A percentile compares a stretch with the other conserved stretches of the same genome.
Conservation (phyloP, 2,113 vertebrate genomes). For the Ciconia boyciana region DNA sequence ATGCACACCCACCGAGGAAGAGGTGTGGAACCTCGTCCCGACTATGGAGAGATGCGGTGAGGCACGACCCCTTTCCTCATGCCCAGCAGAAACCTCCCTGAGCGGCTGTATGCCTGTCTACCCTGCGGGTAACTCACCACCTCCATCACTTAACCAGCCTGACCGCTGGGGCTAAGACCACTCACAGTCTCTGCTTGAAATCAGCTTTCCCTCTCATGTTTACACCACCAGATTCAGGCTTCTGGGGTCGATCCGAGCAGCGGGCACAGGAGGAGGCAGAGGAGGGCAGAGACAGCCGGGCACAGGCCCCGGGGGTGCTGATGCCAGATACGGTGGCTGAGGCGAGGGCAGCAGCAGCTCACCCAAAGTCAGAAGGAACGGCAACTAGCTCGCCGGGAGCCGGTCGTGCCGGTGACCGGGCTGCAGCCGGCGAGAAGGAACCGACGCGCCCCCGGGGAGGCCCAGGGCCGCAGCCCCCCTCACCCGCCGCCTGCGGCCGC, state of each 20-base stretch:
- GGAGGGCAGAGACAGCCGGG: not conserved
- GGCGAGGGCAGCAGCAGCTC: not conserved
- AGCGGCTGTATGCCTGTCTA: not conserved
- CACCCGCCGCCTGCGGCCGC: rapidly evolving
- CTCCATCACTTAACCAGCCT: rapidly evolving
- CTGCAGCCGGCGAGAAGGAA: no score
- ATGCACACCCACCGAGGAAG: no score
- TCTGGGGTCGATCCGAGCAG: not conserved
- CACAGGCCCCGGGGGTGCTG: not conserved
- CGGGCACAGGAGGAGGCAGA: not conserved
- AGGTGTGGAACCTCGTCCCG: not conserved
- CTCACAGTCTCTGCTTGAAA: not conserved
- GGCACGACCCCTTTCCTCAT: not conserved
- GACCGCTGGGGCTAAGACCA: rapidly evolving
- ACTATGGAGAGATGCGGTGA: rapidly evolving
- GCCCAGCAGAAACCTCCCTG: not conserved
- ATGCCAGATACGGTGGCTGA: no score
- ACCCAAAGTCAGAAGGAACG: no score
- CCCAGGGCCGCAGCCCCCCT: rapidly evolving
- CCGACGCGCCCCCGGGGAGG: rapidly evolving
- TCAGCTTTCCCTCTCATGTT: not conserved
- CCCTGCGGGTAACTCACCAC: rapidly evolving
- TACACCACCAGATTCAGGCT: not conserved
- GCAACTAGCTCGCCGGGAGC: not conserved
- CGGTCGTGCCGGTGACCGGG: no score